Evolutionary conservation across 2,113 vertebrate genomes (phyloP), one percentile per base, ranked within the genome.

Genomic region (Piaya cayana): DNA sequence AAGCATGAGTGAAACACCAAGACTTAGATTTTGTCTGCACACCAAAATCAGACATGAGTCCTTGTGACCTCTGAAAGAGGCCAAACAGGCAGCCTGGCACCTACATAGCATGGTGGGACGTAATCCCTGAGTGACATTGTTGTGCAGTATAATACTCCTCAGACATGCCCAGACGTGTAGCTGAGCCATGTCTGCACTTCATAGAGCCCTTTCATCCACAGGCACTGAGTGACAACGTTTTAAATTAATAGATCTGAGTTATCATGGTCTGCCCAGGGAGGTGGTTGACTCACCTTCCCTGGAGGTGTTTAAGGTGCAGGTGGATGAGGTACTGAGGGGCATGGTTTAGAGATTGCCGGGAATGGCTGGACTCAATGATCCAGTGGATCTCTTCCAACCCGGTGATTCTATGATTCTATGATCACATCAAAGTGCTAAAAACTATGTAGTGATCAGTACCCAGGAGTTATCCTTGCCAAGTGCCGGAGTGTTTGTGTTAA

Each of bases 1-100:
- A 55, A 72, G 36, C 0, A 0, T 43, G 32, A 91, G 56, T 23
- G 10, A 0, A 2, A 64, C 4, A 32, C 42, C 0, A 1, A 88
- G 55, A 12, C 16, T 43, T 30, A 62, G 59, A 59, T 71, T 88
- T 83, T 67, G 13, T 67, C 26, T 84, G 27, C 2, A 5, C 8
- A 27, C 15, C 6, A 0, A 59, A 49, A 49, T 7, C 26, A 21
- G 30, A 25, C 7, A 9, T 8, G 20, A 39, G 45, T 32, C 22
- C 64, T 65, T 14, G 3, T 43, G 34, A 82, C 74, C 29, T 83
- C 47, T 43, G 34, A 49, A 76, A 36, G 45, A 52, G 63, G 32
- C 70, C 27, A 53, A 85, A 52, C 6, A 11, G 60, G 11, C 34
- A 42, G 50, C 22, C 12, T 52, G 77, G 42, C 43, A 76, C 36